phyloP scores from a whole-genome alignment of 2,113 vertebrate genomes.

The Salvelinus sp. region DNA sequence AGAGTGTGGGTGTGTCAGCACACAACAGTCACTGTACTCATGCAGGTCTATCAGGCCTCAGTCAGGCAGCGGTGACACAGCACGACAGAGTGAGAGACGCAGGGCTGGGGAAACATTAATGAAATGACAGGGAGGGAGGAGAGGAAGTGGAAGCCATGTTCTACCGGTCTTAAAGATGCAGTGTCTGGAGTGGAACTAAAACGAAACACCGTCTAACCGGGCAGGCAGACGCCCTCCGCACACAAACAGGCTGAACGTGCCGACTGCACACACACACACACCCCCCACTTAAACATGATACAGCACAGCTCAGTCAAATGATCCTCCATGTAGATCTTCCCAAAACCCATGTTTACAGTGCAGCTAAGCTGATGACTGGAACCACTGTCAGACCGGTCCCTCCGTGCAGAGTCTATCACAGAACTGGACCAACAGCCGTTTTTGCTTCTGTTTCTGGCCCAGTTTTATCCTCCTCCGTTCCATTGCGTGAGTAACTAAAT shows the following conservation, averaged over 20 bases:
- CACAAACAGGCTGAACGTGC: not conserved
- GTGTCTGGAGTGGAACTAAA: not conserved
- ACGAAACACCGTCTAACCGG: not conserved
- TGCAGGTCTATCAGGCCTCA: not conserved
- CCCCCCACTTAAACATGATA: not conserved
- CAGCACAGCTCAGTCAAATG: too few species aligned
- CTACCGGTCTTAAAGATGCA: conserved; percentile 52
- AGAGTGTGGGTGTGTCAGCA: not conserved
- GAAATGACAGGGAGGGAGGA: conserved; percentile 60
- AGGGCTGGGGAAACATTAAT: conserved; percentile 66
- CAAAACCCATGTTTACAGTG: not conserved
- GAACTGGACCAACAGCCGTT: conserved; percentile 13
- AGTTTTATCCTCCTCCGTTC: not conserved
- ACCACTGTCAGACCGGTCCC: too few species aligned
- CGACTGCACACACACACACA: not conserved
- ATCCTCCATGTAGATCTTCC: too few species aligned
- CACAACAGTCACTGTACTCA: too few species aligned
- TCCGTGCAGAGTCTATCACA: too few species aligned
- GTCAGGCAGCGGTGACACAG: conserved; percentile 52
- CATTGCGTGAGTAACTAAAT: not conserved
- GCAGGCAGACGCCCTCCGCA: not conserved
- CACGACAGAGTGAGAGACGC: conserved; percentile 32
- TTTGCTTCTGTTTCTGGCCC: conserved; percentile 21
- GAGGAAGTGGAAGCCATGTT: conserved; percentile 49
- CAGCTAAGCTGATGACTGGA: not conserved